Base-by-base conservation (phyloP, 2,888 invertebrate species). In the Eupsilia transversa region DNA sequence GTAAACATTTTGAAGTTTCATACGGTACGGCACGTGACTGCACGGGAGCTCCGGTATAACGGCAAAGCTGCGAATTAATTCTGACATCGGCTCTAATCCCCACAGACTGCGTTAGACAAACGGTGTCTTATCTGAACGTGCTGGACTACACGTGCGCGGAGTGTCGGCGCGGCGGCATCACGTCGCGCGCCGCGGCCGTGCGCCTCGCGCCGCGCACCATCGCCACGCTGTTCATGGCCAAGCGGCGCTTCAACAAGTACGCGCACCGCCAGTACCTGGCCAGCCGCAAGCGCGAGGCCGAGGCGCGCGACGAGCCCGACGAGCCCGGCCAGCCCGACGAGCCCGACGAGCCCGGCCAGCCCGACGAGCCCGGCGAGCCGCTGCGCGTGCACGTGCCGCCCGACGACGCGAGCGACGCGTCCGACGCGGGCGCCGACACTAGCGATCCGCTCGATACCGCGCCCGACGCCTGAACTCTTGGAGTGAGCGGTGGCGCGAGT, bases 221-320 rank as follows among this genome's bases (percentile, higher is more conserved):
- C 92, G 96, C 96, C 91, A 96, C 96, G 86, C 94, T 96, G 71
- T 96, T 96, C 94, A 96, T 96, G 96, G 96, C 96, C 90, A 96
- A 96, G 94, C 95, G 96, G 2, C 94, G 96, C 82, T 96, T 96
- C 95, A 96, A 96, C 95, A 96, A 96, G 92, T 96, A 96, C 94
- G 96, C 96, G 89, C 96, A 96, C 89, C 93, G 94, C 54, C 96
- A 96, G 94, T 96, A 96, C 94, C 84, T 96, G 89, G 90, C 89
- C 85, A 92, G 94, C 72, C 86, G 82, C 73, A 82, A 64, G 66
- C 87, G 85, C 71, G 74, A 81, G 75, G 77, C 73, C 77, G 76
- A 74, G 52, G 74, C 67, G 49, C 72, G 63, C 72, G 80, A 86
- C 57, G 78, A 1, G 65, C 84, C 87, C 43, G 64, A 59, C 67